phyloP scores from a whole-genome alignment of 2,113 vertebrate genomes.

The Scomber japonicus region DNA sequence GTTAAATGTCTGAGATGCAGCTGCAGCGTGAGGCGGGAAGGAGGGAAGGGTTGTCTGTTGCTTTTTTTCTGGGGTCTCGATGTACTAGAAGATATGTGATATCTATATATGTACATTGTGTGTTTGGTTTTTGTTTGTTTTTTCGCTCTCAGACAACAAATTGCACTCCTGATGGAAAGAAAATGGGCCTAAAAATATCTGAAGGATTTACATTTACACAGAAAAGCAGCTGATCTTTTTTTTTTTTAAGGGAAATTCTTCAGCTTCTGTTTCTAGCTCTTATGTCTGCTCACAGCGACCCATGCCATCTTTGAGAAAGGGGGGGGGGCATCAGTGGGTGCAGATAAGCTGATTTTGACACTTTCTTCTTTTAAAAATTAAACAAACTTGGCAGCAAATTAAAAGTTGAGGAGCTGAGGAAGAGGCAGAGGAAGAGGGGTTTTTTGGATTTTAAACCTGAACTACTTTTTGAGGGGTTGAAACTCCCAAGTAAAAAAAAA shows the following conservation, averaged over 20 bases:
- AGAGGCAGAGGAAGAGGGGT: background rate
- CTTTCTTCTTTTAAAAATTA: background rate
- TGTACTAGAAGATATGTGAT: conserved; percentile 9
- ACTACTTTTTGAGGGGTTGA: conserved; percentile 63
- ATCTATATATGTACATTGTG: conserved; percentile 27
- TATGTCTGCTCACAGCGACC: conserved; percentile 20
- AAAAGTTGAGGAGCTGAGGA: conserved; percentile 5
- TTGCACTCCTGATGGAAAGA: conserved; percentile 63
- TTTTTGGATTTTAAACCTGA: conserved; percentile 31
- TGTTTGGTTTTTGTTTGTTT: no score
- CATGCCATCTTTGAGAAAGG: background rate
- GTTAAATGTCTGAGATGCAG: background rate
- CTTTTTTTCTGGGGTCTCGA: no score
- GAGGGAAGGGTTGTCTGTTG: no score
- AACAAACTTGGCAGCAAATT: background rate
- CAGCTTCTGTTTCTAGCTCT: conserved; percentile 40
- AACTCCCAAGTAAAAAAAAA: conserved; percentile 1
- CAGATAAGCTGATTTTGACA: background rate
- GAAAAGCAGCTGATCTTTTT: conserved; percentile 25
- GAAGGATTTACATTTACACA: conserved; percentile 32
- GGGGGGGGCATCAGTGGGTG: no score
- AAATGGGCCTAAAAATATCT: conserved; percentile 31
- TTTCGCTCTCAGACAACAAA: conserved; percentile 43
- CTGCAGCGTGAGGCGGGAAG: background rate
- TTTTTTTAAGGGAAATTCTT: conserved; percentile 35